Evolutionary conservation across 2,888 invertebrate genomes (phyloP).

Genomic region (Dicyrtomina minuta): DNA sequence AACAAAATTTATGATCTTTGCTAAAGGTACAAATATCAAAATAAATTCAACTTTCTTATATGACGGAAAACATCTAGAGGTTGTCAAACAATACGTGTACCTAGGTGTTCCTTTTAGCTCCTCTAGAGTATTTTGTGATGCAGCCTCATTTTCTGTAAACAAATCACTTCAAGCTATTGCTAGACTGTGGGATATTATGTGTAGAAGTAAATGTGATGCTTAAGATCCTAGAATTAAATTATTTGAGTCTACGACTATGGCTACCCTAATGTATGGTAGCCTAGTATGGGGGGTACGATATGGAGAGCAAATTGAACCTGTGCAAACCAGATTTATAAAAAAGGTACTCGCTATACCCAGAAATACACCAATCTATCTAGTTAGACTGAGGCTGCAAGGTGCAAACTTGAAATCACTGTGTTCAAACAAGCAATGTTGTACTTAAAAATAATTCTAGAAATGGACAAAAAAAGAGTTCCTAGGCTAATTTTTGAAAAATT

Average conservation of each 20-base stretch:
- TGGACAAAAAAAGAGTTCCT: neutral
- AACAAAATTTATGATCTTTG: no score
- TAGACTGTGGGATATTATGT: neutral
- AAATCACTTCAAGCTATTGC: neutral
- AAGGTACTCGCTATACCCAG: neutral
- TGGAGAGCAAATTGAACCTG: no score
- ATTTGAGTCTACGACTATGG: neutral
- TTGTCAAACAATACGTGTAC: no score
- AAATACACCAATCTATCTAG: neutral
- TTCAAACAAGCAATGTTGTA: neutral
- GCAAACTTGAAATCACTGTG: neutral
- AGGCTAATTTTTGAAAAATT: neutral
- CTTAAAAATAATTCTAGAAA: neutral
- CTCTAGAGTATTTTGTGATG: neutral
- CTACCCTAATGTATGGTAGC: no score
- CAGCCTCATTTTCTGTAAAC: neutral
- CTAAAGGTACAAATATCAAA: no score
- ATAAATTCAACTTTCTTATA: no score
- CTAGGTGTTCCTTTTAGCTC: no score
- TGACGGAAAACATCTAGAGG: no score
- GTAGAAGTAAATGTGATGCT: no score
- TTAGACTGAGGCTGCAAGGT: neutral
- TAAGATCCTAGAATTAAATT: conserved; percentile 8
- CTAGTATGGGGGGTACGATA: no score
- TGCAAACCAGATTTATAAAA: no score